Percentiles rank a stretch among this genome's conserved stretches.
phyloP scores from a whole-genome alignment of 2,113 vertebrate genomes.

The Pterophyllum scalare region DNA sequence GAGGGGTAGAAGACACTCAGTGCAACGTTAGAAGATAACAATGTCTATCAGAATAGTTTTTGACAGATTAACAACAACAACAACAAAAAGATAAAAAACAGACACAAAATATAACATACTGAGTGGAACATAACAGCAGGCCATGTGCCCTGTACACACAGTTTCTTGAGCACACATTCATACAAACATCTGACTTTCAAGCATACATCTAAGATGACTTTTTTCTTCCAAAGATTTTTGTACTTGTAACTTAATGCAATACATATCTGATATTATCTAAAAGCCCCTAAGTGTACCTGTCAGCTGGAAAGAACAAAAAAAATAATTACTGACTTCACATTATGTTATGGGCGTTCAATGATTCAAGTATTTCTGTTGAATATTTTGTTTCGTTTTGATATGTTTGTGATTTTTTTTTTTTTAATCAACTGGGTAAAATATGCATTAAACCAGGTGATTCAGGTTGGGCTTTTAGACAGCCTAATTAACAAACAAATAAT shows the following conservation, averaged over 20 bases:
- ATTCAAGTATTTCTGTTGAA: slow-evolving; percentile 98
- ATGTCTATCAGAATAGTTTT: slow-evolving; percentile 71
- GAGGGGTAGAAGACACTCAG: slow-evolving; percentile 95
- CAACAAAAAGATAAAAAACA: slow-evolving; percentile 68
- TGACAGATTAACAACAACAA: slow-evolving; percentile 63
- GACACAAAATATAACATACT: slow-evolving; percentile 76
- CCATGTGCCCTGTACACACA: slow-evolving; percentile 47
- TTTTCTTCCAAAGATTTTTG: slow-evolving; percentile 60
- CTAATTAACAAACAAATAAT: slow-evolving; percentile 64
- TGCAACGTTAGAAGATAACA: slow-evolving; percentile 93
- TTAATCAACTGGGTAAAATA: slow-evolving; percentile 78
- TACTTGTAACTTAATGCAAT: slow-evolving; percentile 69
- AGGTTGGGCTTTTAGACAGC: slow-evolving; percentile 63
- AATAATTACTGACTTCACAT: slow-evolving; percentile 91
- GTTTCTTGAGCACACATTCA: slow-evolving; percentile 72
- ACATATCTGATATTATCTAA: slow-evolving; percentile 71
- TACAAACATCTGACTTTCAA: slow-evolving; percentile 72
- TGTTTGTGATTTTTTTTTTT: slow-evolving; percentile 76
- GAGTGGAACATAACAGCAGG: slow-evolving; percentile 73
- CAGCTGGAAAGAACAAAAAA: slow-evolving; percentile 67
- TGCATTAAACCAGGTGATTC: slow-evolving; percentile 70
- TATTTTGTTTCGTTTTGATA: slow-evolving; percentile 84
- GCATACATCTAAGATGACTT: slow-evolving; percentile 69
- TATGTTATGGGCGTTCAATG: slow-evolving; percentile 91
- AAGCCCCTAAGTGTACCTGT: slow-evolving; percentile 84